These are phyloP conservation scores for Corythucha ciliata DNA, from an alignment of 2,888 invertebrate species.

Conservation along the genomic window DNA sequence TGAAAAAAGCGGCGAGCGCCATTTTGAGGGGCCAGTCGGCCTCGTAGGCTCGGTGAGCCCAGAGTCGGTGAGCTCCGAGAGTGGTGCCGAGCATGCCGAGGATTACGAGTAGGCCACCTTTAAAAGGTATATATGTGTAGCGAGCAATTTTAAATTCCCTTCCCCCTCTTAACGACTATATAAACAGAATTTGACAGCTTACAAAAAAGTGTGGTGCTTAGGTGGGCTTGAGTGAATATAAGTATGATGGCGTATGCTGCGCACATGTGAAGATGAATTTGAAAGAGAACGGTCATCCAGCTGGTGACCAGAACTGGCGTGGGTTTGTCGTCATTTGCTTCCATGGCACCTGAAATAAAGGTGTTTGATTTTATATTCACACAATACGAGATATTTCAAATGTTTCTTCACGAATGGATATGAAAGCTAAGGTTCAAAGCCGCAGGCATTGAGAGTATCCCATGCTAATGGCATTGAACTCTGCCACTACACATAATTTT, in stretches of 20 bases:
- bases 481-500: too few species aligned
- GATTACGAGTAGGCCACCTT: constrained; percentile 55
- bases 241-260: constrained; percentile 57
- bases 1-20: constrained; percentile 73
- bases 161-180: not conserved
- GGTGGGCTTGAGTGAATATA: constrained; percentile 50
- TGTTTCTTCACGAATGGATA: too few species aligned
- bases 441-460: too few species aligned
- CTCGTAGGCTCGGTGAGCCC: constrained; percentile 80
- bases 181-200: constrained; percentile 41
- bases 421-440: too few species aligned
- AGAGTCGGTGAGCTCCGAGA: constrained; percentile 84
- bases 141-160: not conserved
- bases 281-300: constrained; percentile 64
- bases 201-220: constrained; percentile 56
- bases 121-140: constrained; percentile 36
- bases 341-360: too few species aligned
- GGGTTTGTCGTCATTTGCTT: constrained; percentile 4
- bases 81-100: constrained; percentile 70
- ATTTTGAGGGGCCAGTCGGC: constrained; percentile 61
- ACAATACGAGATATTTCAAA: too few species aligned
- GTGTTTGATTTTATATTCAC: too few species aligned
- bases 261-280: constrained; percentile 61
- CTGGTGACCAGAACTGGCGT: constrained; percentile 21
- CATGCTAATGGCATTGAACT: too few species aligned